Evolutionary conservation across 37 sponge, comb jelly and placozoan species (phyloP).

Genomic region (Beroe forskalii): DNA sequence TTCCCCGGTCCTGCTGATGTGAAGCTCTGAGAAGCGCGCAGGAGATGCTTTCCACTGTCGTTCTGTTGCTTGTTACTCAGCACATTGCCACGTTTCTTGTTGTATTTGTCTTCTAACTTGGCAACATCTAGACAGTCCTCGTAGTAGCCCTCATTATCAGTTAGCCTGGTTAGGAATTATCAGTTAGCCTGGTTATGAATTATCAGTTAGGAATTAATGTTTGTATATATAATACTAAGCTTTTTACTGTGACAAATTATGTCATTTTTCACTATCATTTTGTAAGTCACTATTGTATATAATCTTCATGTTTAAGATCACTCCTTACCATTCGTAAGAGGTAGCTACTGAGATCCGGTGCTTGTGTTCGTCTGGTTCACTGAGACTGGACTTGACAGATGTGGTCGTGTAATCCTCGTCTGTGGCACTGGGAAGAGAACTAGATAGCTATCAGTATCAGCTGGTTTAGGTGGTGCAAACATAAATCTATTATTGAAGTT

Average conservation of each 20-base stretch:
- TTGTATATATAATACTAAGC: too few species aligned
- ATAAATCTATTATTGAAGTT: too few species aligned
- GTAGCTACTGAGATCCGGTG: slow-evolving; percentile 1
- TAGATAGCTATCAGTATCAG: too few species aligned
- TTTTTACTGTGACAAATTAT: too few species aligned
- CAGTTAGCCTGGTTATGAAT: slow-evolving; percentile 27
- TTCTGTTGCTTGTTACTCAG: not conserved
- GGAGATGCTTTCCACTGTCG: not conserved
- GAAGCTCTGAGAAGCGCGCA: not conserved
- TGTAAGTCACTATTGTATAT: too few species aligned
- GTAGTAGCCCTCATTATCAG: slow-evolving; percentile 33
- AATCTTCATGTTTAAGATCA: too few species aligned
- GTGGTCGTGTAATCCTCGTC: not conserved
- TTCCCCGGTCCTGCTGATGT: not conserved
- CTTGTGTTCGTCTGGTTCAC: not conserved
- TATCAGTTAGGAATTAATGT: slow-evolving; percentile 25
- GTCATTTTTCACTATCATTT: too few species aligned
- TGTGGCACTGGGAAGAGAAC: not conserved
- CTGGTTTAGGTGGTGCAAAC: too few species aligned
- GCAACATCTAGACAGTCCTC: slow-evolving; percentile 1
- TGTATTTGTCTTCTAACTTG: slow-evolving; percentile 32
- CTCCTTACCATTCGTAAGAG: slow-evolving; percentile 16
- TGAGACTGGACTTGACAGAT: slow-evolving; percentile 15
- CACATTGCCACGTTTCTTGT: not conserved
- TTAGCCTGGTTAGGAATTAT: slow-evolving; percentile 27